phyloP scores from a whole-genome alignment of 2,888 invertebrate genomes.

The Drosophila mayaguana region DNA sequence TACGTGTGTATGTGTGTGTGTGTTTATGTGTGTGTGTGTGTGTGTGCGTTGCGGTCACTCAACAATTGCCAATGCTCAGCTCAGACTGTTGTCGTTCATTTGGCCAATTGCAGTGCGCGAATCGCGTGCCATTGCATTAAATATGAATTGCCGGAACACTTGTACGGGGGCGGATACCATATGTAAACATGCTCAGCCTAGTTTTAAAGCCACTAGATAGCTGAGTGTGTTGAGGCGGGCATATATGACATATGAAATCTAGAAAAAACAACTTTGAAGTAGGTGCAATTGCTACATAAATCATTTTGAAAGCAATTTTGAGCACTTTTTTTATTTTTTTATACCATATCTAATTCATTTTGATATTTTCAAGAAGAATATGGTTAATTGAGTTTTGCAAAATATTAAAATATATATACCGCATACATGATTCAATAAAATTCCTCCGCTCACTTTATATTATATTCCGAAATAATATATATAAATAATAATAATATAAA shows the following conservation, averaged over 20 bases:
- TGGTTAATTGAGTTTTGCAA: too few relatives aligned
- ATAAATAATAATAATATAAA: too few relatives aligned
- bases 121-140: slow-evolving; percentile 69
- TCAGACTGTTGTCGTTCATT: slow-evolving; percentile 8
- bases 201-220: neutral
- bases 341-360: too few relatives aligned
- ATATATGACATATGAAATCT: neutral
- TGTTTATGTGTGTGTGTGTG: neutral
- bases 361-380: too few relatives aligned
- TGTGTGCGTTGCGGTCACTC: slow-evolving; percentile 24
- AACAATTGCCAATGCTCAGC: slow-evolving; percentile 24
- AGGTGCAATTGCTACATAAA: too few relatives aligned
- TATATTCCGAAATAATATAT: too few relatives aligned
- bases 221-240: neutral
- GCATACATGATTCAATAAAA: too few relatives aligned
- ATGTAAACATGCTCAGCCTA: slow-evolving; percentile 34
- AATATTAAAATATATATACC: too few relatives aligned
- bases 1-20: neutral
- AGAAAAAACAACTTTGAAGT: neutral
- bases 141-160: slow-evolving; percentile 41
- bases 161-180: slow-evolving; percentile 1
- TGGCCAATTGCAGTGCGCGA: slow-evolving; percentile 42
- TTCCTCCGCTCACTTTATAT: too few relatives aligned
- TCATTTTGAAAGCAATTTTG: too few relatives aligned
- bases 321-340: too few relatives aligned